phyloP scores from a whole-genome alignment of 2,888 invertebrate genomes.

The Amitus sp. region DNA sequence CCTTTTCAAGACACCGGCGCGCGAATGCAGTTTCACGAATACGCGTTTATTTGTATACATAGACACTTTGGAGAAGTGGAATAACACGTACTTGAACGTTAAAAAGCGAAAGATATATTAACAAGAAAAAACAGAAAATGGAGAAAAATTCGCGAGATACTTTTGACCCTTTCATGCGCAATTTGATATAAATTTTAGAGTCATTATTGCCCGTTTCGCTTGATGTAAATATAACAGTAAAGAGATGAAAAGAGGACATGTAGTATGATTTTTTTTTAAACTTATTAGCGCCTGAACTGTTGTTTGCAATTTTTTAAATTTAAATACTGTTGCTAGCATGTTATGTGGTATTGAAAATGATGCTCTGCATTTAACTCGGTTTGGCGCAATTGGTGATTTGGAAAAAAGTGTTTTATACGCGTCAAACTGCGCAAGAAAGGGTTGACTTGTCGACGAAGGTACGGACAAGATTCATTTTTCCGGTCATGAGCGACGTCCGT shows the following conservation, averaged over 20 bases:
- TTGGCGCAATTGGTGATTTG: constrained; percentile 5
- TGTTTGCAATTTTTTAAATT: constrained; percentile 40
- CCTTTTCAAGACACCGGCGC: too few species aligned
- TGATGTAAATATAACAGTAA: constrained; percentile 37
- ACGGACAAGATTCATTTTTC: too few species aligned
- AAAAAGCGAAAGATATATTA: constrained; percentile 20
- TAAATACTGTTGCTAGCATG: constrained; percentile 41
- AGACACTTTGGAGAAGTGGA: constrained; percentile 33
- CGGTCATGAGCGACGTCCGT: too few species aligned
- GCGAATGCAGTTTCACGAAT: constrained; percentile 46
- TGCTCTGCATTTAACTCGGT: constrained; percentile 18
- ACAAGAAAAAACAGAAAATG: too few species aligned
- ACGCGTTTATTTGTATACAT: constrained; percentile 46
- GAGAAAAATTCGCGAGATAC: too few species aligned
- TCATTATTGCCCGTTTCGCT: constrained; percentile 41
- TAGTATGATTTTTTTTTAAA: constrained; percentile 41
- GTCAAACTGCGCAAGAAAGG: constrained; percentile 32
- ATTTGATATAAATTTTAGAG: constrained; percentile 32
- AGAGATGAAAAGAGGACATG: constrained; percentile 28
- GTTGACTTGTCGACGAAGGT: too few species aligned
- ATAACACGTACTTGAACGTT: constrained; percentile 2
- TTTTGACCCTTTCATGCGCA: constrained; percentile 39
- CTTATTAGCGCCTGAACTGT: constrained; percentile 30
- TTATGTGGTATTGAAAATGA: constrained; percentile 41
- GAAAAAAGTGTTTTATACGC: constrained; percentile 20